Conservation (phyloP, 2,888 invertebrate species). For the Micoletzkya japonica region DNA sequence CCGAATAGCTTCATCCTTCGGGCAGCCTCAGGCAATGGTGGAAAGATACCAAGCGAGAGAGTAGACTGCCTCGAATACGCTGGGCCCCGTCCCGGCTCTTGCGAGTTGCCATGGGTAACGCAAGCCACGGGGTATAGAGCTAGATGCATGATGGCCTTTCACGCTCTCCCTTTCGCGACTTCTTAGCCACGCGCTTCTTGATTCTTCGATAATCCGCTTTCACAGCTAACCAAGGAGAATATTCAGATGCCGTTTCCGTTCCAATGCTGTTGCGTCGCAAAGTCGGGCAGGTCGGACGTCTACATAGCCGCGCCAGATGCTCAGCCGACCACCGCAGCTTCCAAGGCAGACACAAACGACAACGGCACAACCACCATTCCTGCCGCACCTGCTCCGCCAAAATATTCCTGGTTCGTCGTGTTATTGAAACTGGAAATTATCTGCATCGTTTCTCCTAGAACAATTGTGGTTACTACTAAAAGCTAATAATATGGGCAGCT, state of each 20-base stretch:
- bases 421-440: neutral
- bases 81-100: too few species aligned
- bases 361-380: neutral
- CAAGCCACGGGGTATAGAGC: too few species aligned
- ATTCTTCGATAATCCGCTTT: too few species aligned
- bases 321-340: neutral
- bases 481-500: neutral
- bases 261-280: constrained; percentile 18
- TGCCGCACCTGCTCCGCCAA: neutral
- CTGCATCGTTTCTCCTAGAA: neutral
- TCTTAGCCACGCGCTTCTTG: too few species aligned
- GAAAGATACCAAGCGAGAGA: too few species aligned
- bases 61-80: too few species aligned
- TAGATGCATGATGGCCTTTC: too few species aligned
- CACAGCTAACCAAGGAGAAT: too few species aligned
- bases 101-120: too few species aligned
- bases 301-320: constrained; percentile 19
- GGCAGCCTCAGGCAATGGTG: too few species aligned
- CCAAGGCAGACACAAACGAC: neutral
- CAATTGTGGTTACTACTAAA: neutral
- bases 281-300: constrained; percentile 16
- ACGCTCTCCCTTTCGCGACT: too few species aligned
- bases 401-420: constrained; percentile 16
- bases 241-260: constrained; percentile 30
- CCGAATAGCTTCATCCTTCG: too few species aligned